Base-by-base conservation (phyloP, 1,140 invertebrate genomes). In the Idris sp. region DNA sequence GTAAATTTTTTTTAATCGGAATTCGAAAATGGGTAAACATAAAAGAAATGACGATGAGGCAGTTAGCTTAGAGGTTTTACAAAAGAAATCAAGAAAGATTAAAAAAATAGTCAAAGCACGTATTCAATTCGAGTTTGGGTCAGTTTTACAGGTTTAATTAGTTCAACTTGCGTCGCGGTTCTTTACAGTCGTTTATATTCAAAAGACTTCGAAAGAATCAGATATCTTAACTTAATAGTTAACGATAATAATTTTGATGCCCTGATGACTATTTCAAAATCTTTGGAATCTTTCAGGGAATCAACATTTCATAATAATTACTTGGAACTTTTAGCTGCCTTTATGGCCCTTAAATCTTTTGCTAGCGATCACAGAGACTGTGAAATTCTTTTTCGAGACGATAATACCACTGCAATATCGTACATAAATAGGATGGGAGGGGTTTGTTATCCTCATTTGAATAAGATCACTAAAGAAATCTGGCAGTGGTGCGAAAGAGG, bases 401-500 rank as follows among this genome's bases (percentile, higher is more conserved):
- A n/a, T n/a, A n/a, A n/a, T n/a, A n/a, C n/a, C n/a, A n/a, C n/a
- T n/a, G n/a, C n/a, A n/a, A n/a, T n/a, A n/a, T n/a, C n/a, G n/a
- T n/a, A n/a, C n/a, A n/a, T n/a, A n/a, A n/a, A n/a, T n/a, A n/a
- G n/a, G n/a, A n/a, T n/a, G n/a, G n/a, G n/a, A n/a, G n/a, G n/a
- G n/a, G n/a, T n/a, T n/a, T n/a, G n/a, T n/a, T n/a, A n/a, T n/a
- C n/a, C n/a, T n/a, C n/a, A n/a, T n/a, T 26, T 28, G 2, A 28
- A 48, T 6, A 31, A 46, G 18, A 16, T 38, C 26, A 6, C 30
- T 4, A 11, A 14, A 1, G 43, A 26, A 5, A 44, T 69, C n/a
- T 69, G 67, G 77, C 58, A 58, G 35, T 76, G 68, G 68, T n/a
- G 8, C 4, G 30, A 33, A 10, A 33, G n/a, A 33, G 4, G 9